These are phyloP conservation scores for Eledona agricola DNA, from an alignment of 2,888 invertebrate genomes.

Conservation along the genomic window DNA sequence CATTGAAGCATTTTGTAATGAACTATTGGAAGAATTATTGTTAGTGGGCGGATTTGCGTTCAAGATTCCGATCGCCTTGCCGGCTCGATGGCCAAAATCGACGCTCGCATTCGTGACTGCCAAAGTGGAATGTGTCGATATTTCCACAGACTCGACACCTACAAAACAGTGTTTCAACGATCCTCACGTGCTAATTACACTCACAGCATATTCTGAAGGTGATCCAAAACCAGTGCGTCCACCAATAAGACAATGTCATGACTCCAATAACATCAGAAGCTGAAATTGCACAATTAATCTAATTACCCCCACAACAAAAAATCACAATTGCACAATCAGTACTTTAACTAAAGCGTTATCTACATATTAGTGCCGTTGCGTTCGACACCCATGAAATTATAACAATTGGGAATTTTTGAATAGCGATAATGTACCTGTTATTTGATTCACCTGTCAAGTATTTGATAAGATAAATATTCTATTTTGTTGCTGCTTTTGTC, in stretches of 20 bases:
- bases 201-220: constrained; percentile 63
- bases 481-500: constrained; percentile 13
- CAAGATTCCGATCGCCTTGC: constrained; percentile 41
- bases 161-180: constrained; percentile 34
- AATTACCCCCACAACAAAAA: constrained; percentile 22
- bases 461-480: constrained; percentile 23
- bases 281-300: constrained; percentile 40
- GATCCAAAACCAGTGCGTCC: constrained; percentile 92
- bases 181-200: no score
- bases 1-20: constrained; percentile 35
- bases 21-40: constrained; percentile 37
- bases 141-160: constrained; percentile 35
- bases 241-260: constrained; percentile 84
- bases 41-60: constrained; percentile 49
- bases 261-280: constrained; percentile 62
- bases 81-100: constrained; percentile 36
- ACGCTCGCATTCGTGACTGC: constrained; percentile 38
- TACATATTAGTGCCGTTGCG: no score
- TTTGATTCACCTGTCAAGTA: constrained; percentile 34
- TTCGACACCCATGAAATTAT: no score
- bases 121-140: constrained; percentile 46
- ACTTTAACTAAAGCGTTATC: no score
- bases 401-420: no score
- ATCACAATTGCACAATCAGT: constrained; percentile 6
- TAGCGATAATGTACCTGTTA: constrained; percentile 34